Conservation (phyloP, 2,113 vertebrate species). For the Hemicordylus capensis region DNA sequence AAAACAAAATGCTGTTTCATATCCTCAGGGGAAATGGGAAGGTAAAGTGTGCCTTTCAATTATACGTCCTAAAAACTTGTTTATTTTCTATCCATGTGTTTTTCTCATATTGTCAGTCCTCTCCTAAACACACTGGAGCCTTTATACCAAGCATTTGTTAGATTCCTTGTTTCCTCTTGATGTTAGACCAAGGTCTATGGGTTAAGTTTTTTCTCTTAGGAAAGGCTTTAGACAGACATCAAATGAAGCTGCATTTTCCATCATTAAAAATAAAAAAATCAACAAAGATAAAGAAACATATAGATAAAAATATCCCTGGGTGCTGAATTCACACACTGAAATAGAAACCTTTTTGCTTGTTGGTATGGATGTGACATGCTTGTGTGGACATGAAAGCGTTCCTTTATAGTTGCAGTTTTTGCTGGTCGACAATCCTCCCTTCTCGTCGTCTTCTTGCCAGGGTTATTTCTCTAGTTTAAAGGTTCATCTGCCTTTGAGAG, state of each 20-base stretch:
- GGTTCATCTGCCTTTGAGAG: not conserved
- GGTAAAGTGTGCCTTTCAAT: not conserved
- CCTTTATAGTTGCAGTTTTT: slow-evolving; percentile 9
- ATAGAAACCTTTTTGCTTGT: not conserved
- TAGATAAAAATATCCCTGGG: not conserved
- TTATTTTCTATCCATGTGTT: not conserved
- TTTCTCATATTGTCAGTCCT: not conserved
- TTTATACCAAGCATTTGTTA: not conserved
- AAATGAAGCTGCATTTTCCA: not conserved
- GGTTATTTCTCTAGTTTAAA: slow-evolving; percentile 20
- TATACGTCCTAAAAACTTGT: not conserved
- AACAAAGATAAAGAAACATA: not conserved
- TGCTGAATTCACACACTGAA: slow-evolving; percentile 6
- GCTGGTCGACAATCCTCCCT: not conserved
- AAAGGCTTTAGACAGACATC: not conserved
- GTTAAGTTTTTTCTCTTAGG: not conserved
- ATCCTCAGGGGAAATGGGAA: not conserved
- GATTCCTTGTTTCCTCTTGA: not conserved
- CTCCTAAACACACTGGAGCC: not conserved
- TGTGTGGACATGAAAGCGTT: not conserved
- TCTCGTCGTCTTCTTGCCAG: not conserved
- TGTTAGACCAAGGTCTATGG: not conserved
- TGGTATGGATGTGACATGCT: not conserved
- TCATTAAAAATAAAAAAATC: not conserved
- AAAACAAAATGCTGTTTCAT: not conserved